These are phyloP conservation scores for Gymnothorax reevesii DNA, from an alignment of 2,797 vertebrate genomes.

Conservation along the genomic window DNA sequence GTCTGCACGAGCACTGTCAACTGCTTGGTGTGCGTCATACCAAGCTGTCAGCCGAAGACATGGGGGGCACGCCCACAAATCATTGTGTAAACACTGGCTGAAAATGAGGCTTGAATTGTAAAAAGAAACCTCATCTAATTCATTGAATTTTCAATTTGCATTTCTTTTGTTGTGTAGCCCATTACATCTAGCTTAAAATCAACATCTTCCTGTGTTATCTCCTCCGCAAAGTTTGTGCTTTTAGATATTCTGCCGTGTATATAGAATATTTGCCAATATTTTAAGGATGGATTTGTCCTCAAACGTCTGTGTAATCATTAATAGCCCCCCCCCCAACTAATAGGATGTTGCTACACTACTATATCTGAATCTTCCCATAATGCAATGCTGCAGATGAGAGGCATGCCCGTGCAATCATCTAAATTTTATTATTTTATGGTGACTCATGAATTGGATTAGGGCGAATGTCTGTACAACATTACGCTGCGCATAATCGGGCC, in stretches of 20 bases:
- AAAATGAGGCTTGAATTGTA: too few species aligned
- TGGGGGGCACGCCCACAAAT: too few species aligned
- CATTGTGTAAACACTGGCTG: too few species aligned
- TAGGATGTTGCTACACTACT: neutral
- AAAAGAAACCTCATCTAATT: too few species aligned
- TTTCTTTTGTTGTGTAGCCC: too few species aligned
- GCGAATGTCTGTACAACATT: constrained; percentile 13
- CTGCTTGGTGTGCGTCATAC: too few species aligned
- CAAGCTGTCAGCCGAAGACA: too few species aligned
- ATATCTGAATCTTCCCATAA: neutral
- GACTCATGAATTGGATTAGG: constrained; percentile 6
- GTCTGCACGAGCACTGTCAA: too few species aligned
- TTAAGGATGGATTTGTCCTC: neutral
- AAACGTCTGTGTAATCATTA: neutral
- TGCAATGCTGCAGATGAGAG: neutral
- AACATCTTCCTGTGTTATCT: neutral
- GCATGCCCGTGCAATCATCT: neutral
- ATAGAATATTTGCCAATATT: neutral
- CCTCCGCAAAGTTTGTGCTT: neutral
- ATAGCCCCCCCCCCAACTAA: neutral
- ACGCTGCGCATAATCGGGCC: neutral
- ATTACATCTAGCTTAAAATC: neutral
- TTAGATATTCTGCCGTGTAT: neutral
- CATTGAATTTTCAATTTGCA: too few species aligned
- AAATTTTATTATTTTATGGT: neutral